These are phyloP conservation scores for Daubentonia madagascariensis DNA, from an alignment of 2,113 vertebrate genomes.

Conservation along the genomic window DNA sequence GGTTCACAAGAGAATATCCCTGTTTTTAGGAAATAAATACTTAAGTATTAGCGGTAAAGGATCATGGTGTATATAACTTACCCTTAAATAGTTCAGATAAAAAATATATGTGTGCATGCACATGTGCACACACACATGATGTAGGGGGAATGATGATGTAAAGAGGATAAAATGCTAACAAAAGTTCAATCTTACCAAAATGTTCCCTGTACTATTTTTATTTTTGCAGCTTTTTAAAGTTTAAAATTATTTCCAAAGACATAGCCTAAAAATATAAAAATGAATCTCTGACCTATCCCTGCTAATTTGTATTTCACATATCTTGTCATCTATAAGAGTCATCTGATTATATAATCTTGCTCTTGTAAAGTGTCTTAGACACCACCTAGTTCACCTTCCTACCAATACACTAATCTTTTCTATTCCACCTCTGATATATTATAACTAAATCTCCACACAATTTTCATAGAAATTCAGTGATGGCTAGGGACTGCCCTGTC, in stretches of 20 bases:
- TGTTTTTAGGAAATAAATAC: neutral
- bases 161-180: neutral
- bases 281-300: neutral
- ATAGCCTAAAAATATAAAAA: neutral
- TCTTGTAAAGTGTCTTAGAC: neutral
- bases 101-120: neutral
- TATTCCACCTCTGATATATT: neutral
- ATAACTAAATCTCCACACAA: neutral
- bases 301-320: neutral
- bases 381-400: neutral
- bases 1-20: neutral
- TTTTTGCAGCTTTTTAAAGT: neutral
- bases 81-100: neutral
- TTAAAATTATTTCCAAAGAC: neutral
- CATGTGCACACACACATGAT: neutral
- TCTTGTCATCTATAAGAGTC: neutral
- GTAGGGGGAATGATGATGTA: neutral
- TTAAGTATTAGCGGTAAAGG: neutral
- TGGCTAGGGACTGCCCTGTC: neutral
- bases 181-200: neutral
- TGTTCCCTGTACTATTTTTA: neutral
- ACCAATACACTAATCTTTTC: neutral
- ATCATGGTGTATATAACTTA: neutral
- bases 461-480: neutral
- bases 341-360: neutral